Conservation (phyloP, 2,888 invertebrate genomes). For the Chorisops tibialis region DNA sequence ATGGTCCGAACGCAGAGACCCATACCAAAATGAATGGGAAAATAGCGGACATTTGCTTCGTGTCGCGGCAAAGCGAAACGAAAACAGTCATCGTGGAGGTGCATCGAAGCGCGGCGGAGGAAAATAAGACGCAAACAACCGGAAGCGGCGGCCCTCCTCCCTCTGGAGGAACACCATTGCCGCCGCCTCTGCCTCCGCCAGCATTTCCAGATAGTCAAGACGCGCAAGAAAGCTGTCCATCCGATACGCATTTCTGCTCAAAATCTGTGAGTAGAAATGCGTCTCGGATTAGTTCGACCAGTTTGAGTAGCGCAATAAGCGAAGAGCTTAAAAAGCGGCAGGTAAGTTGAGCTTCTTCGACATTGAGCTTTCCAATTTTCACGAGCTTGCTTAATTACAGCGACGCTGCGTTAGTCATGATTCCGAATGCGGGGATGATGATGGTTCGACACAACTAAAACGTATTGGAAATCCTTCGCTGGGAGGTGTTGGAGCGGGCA, state of each 20-base stretch:
- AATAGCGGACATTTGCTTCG: slow-evolving; percentile 51
- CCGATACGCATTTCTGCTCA: slow-evolving; percentile 34
- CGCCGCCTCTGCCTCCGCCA: slow-evolving; percentile 29
- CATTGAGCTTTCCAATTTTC: slow-evolving; percentile 9
- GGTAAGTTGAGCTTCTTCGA: slow-evolving; percentile 48
- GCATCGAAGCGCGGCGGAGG: slow-evolving; percentile 56
- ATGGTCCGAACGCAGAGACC: background rate
- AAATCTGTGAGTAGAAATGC: too few relatives aligned
- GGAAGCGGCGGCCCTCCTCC: background rate
- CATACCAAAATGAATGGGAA: slow-evolving; percentile 36
- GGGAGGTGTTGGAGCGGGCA: slow-evolving; percentile 56
- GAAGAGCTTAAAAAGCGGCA: slow-evolving; percentile 67
- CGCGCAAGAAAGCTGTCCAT: slow-evolving; percentile 33
- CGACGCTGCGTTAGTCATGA: slow-evolving; percentile 18
- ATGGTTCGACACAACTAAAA: slow-evolving; percentile 28
- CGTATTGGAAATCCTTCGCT: slow-evolving; percentile 30
- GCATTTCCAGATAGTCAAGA: slow-evolving; percentile 1
- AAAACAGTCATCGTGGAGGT: slow-evolving; percentile 75
- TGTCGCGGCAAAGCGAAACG: slow-evolving; percentile 53
- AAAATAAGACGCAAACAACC: slow-evolving; percentile 11
- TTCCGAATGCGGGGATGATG: slow-evolving; percentile 8
- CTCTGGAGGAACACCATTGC: slow-evolving; percentile 7
- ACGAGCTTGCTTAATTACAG: slow-evolving; percentile 12
- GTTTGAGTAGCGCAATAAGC: slow-evolving; percentile 66
- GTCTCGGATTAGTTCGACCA: slow-evolving; percentile 48